Base-by-base conservation (phyloP, 2,113 vertebrate species). In the Phylloscopus trochiloides region DNA sequence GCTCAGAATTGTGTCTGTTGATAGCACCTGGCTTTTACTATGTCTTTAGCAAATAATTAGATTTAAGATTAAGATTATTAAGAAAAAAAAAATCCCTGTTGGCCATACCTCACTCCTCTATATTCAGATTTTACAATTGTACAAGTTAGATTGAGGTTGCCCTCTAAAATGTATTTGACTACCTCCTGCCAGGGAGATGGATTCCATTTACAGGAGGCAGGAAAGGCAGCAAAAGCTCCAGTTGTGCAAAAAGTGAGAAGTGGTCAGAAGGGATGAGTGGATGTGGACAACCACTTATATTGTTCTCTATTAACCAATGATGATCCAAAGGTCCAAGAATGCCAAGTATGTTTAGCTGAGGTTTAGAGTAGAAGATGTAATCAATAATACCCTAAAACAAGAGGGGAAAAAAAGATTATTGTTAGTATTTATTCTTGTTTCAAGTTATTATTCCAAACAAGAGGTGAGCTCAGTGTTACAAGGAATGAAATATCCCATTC, bases 311-410 rank as follows among this genome's bases (percentile, higher is more conserved):
- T 86, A 99, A 99, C 99, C 99, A 99, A 90, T 99, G 99, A 97
- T 98, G 98, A 97, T 99, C 99, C 98, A 99, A 98, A 93, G 99
- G 99, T 95, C 99, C 99, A 96, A 99, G 97, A 96, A 99, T 98
- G 89, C 99, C 99, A 97, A 99, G 97, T 94, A 99, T 99, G 95
- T 99, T 99, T 97, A 99, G 98, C 89, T 99, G 98, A 98, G 99
- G 99, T 98, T 99, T 99, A 82, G 99, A 99, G 97, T 99, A 99
- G 98, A 99, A 99, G 98, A 99, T 99, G 98, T 99, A 99, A 98
- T 99, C 99, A 96, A 99, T 99, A 97, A 99, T 98, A 98, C 99
- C 99, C 99, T 99, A 96, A 57, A 98, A 97, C 62, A 89, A 73
- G 93, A 89, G 12, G 34, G 57, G 22, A 84, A 88, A 97, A 40